A percentile compares a stretch with the other conserved stretches of the same genome.
These are phyloP conservation scores for Nesoenas mayeri DNA, from an alignment of 2,113 vertebrate species.

Conservation along the genomic window DNA sequence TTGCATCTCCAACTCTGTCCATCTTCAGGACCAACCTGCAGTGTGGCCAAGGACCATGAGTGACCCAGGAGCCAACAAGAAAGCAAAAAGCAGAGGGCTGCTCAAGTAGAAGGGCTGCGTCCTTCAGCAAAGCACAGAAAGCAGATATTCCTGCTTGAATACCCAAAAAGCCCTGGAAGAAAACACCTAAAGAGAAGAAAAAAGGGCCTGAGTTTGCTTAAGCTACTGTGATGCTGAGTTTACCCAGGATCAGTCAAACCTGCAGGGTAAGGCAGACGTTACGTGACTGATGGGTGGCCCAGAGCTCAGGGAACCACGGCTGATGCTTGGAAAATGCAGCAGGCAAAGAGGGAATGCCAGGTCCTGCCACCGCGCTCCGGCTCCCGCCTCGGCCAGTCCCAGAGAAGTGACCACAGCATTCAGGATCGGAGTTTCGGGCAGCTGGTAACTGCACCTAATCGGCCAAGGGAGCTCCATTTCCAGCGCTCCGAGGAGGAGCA, in stretches of 20 bases:
- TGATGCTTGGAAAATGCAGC: neutral
- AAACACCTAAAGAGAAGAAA: neutral
- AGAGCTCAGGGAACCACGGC: neutral
- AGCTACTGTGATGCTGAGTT: neutral
- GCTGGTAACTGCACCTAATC: accelerated
- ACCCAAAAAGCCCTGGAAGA: neutral
- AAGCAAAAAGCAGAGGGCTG: neutral
- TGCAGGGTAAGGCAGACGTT: neutral
- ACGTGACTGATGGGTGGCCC: neutral
- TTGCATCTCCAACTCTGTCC: neutral
- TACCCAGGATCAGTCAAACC: neutral
- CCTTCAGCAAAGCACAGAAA: neutral
- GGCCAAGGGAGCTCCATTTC: neutral
- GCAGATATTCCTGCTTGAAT: neutral
- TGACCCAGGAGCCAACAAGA: neutral
- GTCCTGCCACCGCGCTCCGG: neutral
- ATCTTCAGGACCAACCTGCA: neutral
- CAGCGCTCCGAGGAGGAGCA: neutral
- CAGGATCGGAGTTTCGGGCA: neutral
- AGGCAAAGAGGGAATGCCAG: neutral
- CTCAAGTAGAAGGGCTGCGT: neutral
- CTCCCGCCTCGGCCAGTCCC: neutral
- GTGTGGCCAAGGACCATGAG: accelerated
- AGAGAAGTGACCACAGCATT: neutral
- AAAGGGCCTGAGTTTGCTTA: neutral